Base-by-base conservation (phyloP, 1,140 invertebrate genomes). In the Tetragonula clypearis region DNA sequence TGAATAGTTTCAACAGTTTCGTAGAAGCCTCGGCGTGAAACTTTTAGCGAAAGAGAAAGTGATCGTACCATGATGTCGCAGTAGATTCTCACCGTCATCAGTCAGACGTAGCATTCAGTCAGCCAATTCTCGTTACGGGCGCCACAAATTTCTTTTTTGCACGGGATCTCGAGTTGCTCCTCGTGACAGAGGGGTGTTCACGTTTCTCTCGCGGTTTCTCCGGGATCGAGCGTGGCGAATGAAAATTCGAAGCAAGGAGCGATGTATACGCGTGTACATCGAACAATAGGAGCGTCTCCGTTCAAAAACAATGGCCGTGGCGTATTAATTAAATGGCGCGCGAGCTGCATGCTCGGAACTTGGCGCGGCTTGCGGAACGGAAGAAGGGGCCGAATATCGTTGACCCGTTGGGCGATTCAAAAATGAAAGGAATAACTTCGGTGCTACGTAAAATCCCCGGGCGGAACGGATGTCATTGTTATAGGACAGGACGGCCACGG, bases 381-480 rank as follows among this genome's bases (percentile, higher is more conserved):
- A 12, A 14, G 8, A 68, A 35, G 19, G 30, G 55, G 17, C 2
- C 49, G 49, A 79, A 56, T 56, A 55, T 53, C 62, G 82, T 65
- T 49, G 78, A 80, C 74, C 66, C 55, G 71, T 23, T 62, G 72
- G 53, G 58, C 55, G 82, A 77, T 85, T 71, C 75, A 90, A 90
- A 89, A 87, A 90, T 90, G 79, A 86, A 86, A 78, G 69, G 74
- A 65, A 84, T 82, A 89, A 90, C 65, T 85, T 82, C 66, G 53
- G 68, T 62, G 6, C 82, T 21, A 41, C 77, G 60, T 79, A 81
- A 66, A 49, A 87, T 71, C 82, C 82, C 62, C 55, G 65, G 77
- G 49, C 56, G 8, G n/a, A n/a, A 56, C 82, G 80, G 73, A 78
- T 90, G 87, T 90, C 88, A 90, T 90, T 90, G 89, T 90, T 82